Percentiles rank a stretch among this genome's conserved stretches.
These are phyloP conservation scores for Piliocolobus tephrosceles DNA, from an alignment of 2,113 vertebrate genomes.

Conservation along the genomic window DNA sequence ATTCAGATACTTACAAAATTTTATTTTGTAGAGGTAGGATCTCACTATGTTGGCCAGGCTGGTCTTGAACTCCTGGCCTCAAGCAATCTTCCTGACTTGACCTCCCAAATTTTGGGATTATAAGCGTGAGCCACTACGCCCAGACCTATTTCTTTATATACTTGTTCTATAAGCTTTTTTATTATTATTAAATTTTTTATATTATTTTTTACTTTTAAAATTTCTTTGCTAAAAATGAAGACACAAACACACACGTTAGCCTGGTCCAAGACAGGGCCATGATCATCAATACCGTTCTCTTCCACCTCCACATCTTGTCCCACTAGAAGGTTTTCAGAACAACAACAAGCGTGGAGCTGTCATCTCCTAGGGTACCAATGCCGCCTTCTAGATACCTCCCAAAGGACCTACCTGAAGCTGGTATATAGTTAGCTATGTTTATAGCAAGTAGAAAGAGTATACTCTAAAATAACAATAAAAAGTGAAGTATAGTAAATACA, in stretches of 20 bases:
- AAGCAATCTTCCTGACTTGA: no score
- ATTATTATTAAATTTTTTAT: background rate
- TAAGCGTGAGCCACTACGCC: no score
- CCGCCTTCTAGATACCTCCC: background rate
- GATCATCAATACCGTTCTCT: background rate
- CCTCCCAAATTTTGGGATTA: no score
- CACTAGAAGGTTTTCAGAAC: background rate
- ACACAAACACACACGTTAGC: background rate
- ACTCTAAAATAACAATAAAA: background rate
- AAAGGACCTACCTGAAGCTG: background rate
- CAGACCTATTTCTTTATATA: background rate
- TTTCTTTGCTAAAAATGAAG: background rate
- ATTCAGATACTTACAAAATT: no score
- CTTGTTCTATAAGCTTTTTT: background rate
- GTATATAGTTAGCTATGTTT: background rate
- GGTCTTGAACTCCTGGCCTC: no score
- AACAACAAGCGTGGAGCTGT: background rate
- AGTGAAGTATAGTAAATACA: background rate
- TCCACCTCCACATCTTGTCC: background rate
- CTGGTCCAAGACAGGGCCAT: background rate
- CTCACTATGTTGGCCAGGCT: no score
- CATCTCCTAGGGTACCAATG: background rate
- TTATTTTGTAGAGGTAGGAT: no score
- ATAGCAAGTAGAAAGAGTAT: background rate
- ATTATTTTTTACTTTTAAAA: background rate